phyloP scores from a whole-genome alignment of 1,140 invertebrate genomes.

The Drosophila pallidifrons region DNA sequence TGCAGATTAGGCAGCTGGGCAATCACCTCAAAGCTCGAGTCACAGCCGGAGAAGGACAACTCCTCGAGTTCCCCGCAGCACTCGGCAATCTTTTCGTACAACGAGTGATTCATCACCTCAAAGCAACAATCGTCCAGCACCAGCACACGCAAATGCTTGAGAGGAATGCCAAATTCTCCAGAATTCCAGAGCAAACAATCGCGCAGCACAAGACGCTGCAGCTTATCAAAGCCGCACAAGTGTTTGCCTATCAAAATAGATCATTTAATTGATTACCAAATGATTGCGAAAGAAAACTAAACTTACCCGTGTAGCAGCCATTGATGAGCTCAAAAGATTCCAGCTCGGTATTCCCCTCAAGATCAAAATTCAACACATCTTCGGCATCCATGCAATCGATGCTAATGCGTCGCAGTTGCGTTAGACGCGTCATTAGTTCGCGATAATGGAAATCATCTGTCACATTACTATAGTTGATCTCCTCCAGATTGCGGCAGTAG shows the following conservation, averaged over 20 bases:
- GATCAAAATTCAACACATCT: conserved; percentile 59
- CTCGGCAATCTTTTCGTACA: conserved; percentile 70
- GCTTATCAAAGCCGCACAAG: conserved; percentile 62
- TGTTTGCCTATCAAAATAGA: conserved; percentile 51
- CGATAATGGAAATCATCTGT: conserved; percentile 67
- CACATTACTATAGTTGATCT: conserved; percentile 60
- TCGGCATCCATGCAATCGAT: conserved; percentile 70
- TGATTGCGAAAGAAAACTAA: too few relatives aligned
- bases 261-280: not conserved
- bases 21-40: conserved; percentile 66
- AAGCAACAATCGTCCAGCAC: conserved; percentile 71
- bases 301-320: conserved; percentile 68
- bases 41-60: conserved; percentile 63
- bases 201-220: conserved; percentile 51
- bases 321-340: conserved; percentile 65
- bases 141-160: conserved; percentile 35
- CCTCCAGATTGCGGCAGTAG: conserved; percentile 62
- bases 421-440: conserved; percentile 45
- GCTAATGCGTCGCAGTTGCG: conserved; percentile 33
- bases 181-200: conserved; percentile 74
- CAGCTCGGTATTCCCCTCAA: conserved; percentile 50
- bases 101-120: conserved; percentile 70
- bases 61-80: conserved; percentile 59
- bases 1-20: conserved; percentile 63
- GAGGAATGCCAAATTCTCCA: conserved; percentile 61